These are phyloP conservation scores for Poecilus cupreus DNA, from an alignment of 2,888 invertebrate species.

Conservation along the genomic window DNA sequence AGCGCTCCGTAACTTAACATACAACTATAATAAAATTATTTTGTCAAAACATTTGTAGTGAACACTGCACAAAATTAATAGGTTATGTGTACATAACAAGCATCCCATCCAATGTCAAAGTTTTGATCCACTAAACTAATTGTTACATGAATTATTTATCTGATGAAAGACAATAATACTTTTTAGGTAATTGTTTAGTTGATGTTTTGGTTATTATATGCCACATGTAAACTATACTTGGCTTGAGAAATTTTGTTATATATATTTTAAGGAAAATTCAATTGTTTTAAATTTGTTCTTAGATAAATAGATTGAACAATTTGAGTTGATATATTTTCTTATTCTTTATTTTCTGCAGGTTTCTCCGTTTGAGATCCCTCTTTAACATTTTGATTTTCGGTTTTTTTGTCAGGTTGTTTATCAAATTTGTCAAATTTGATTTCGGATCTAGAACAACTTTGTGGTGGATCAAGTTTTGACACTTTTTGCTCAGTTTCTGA, in stretches of 20 bases:
- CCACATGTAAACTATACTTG: constrained; percentile 8
- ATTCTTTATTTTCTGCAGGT: constrained; percentile 23
- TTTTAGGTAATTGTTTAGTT: constrained; percentile 34
- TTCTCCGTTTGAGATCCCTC: background rate
- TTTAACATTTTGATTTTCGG: constrained; percentile 21
- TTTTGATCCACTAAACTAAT: constrained; percentile 41
- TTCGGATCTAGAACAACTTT: background rate
- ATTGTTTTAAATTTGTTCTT: background rate
- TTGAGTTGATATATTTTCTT: background rate
- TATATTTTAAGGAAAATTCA: constrained; percentile 15
- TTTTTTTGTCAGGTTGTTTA: background rate
- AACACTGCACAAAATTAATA: constrained; percentile 37
- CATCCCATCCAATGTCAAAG: constrained; percentile 13
- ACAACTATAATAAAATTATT: constrained; percentile 16
- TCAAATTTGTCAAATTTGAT: background rate
- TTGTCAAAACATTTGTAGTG: background rate
- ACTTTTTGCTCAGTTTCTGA: constrained; percentile 8
- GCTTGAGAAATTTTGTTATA: constrained; percentile 1
- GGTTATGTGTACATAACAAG: constrained; percentile 7
- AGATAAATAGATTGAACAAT: background rate
- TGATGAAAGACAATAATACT: constrained; percentile 37
- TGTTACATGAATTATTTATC: constrained; percentile 33
- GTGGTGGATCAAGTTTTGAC: background rate
- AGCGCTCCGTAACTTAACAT: constrained; percentile 20
- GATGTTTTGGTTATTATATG: constrained; percentile 38